These are phyloP conservation scores for Mungos mungo DNA, from an alignment of 2,113 vertebrate genomes.

Conservation along the genomic window DNA sequence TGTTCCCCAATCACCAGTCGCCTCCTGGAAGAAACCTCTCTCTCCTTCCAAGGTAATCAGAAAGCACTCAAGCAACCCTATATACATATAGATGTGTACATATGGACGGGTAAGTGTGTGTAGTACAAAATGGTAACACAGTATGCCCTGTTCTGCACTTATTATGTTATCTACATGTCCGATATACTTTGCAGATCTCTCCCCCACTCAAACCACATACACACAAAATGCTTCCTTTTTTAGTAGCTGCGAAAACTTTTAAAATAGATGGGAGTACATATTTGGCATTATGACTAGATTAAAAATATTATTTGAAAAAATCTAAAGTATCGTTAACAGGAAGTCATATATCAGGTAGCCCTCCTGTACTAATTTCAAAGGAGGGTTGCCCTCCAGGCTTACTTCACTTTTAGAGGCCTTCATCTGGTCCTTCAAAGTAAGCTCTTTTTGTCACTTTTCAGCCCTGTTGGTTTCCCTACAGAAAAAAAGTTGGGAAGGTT, in stretches of 20 bases:
- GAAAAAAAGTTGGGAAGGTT: not conserved
- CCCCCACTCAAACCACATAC: not conserved
- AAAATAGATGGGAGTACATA: not conserved
- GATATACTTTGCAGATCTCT: not conserved
- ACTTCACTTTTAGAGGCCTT: not conserved
- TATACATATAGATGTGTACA: not conserved
- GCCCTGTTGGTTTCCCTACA: not conserved
- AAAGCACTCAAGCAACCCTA: not conserved
- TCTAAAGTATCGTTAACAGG: not conserved
- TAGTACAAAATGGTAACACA: not conserved
- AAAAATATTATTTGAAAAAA: slow-evolving; percentile 13
- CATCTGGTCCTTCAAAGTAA: not conserved
- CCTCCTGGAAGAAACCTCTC: not conserved
- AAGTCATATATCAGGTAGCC: not conserved
- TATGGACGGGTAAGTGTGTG: not conserved
- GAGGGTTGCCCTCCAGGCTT: not conserved
- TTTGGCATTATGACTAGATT: not conserved
- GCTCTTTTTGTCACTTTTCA: not conserved
- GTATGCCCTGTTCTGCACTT: not conserved
- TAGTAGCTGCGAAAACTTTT: not conserved
- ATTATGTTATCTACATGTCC: not conserved
- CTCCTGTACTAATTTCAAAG: not conserved
- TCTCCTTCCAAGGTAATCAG: not conserved
- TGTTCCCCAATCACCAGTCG: not conserved
- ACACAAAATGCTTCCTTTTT: not conserved